A percentile compares a stretch with the other conserved stretches of the same genome.
These are phyloP conservation scores for Melanotaenia pygmaea DNA, from an alignment of 2,797 vertebrate species.

Conservation along the genomic window DNA sequence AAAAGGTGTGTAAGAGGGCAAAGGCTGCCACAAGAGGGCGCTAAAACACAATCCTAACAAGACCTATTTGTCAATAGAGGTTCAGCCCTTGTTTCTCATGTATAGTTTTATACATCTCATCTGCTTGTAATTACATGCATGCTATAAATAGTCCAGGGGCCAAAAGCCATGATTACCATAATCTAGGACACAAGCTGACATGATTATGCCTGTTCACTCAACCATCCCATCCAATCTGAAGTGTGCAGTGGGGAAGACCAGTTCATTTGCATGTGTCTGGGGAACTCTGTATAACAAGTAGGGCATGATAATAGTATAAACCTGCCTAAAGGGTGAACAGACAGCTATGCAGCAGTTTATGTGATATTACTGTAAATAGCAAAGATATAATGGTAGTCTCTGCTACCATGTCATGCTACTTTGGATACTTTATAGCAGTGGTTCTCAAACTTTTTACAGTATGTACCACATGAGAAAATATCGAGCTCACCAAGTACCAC, in stretches of 20 bases:
- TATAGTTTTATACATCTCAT: slow-evolving; percentile 34
- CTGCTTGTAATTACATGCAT: slow-evolving; percentile 39
- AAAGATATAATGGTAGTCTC: neutral
- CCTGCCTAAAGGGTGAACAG: slow-evolving; percentile 22
- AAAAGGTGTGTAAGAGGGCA: neutral
- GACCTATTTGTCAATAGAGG: neutral
- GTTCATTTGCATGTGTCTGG: slow-evolving; percentile 44
- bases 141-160: slow-evolving; percentile 61
- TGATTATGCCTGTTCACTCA: slow-evolving; percentile 60
- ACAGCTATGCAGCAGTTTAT: slow-evolving; percentile 10
- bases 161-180: slow-evolving; percentile 56
- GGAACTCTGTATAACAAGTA: slow-evolving; percentile 56
- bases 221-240: slow-evolving; percentile 32
- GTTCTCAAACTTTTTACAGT: no score
- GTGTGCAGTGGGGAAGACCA: slow-evolving; percentile 37
- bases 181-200: slow-evolving; percentile 36
- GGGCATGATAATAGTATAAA: slow-evolving; percentile 48
- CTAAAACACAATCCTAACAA: slow-evolving; percentile 34
- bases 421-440: neutral
- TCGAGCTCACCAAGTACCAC: no score
- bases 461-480: no score
- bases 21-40: slow-evolving; percentile 66
- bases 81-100: slow-evolving; percentile 8
- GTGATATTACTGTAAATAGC: slow-evolving; percentile 1
- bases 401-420: neutral